Base-by-base conservation (phyloP, 2,113 vertebrate genomes). In the Pimephales promelas region DNA sequence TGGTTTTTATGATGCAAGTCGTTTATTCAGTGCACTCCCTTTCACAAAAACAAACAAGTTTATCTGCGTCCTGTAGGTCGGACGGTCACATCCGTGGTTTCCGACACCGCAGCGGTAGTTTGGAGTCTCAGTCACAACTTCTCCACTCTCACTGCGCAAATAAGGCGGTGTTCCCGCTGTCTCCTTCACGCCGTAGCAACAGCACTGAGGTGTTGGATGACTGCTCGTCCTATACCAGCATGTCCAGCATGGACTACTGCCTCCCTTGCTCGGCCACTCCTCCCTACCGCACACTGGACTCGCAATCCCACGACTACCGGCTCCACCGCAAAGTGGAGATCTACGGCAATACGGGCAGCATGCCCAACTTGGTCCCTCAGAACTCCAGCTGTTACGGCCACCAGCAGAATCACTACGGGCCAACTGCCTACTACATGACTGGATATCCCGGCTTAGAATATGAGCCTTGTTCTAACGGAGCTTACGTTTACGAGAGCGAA, bases 291-390 rank as follows among this genome's bases (percentile, higher is more conserved):
- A 92, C 95, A 10, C 89, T 95, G 84, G 95, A 96, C 20, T 93
- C 91, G 4, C 89, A 90, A 8, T 86, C 85, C 79, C 91, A 90
- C 22, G 92, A 92, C 87, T 94, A 95, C 86, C 94, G 96, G 2
- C 94, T 95, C 28, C 95, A 96, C 1, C 95, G 95, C 91, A 96
- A 96, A 64, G 95, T 96, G 68, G 92, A 94, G 22, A 95, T 95
- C 43, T 95, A 95, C 1, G 92, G 96, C 0, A 97, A 83, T 77
- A 97, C 96, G 0, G 97, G 97, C 13, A 98, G 97, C 79, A 98
- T 98, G 97, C 97, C 98, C n/a, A 99, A 99, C 84, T 92, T 99
- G 77, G 95, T 96, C 24, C 96, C 94, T 3, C 96, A 95, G 89
- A 96, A 96, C 66, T 89, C 90, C 1, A 64, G 90, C 81, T 92